Base-by-base conservation (phyloP, 2,888 invertebrate species). In the Apamea epomidion region DNA sequence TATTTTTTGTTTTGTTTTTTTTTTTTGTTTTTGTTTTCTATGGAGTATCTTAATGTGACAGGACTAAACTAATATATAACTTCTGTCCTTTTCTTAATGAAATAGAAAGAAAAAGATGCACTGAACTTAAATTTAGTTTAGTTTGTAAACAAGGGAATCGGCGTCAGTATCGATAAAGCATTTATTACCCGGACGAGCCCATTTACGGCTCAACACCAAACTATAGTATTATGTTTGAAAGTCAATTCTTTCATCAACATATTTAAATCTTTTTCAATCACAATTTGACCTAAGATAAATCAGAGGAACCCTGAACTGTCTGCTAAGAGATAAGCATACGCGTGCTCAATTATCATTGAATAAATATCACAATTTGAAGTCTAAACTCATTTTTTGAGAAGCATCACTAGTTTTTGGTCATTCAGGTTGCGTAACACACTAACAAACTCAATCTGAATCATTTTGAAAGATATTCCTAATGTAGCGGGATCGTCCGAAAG, bases 341-440 rank as follows among this genome's bases (percentile, higher is more conserved):
- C 84, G 84, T 84, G 84, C 85, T 60, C 25, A 0, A 37, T 62
- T 82, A 84, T 82, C 85, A 62, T 2, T 37, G 0, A 25, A 14
- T 78, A 65, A 80, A 80, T 81, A 67, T 64, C 29, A 64, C 71
- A 74, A 1, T 71, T 62, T 62, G 29, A 58, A 2, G 21, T 42
- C 7, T 18, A 12, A 70, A 32, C 21, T 71, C 5, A 29, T 32
- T 45, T 48, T 51, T 64, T 79, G 21, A 54, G 25, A 21, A 29
- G 29, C 7, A 5, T 58, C 45, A 16, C 18, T 45, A 21, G 54
- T 54, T 54, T 54, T 54, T 18, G 48, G 16, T 37, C 37, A 37
- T 5, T 5, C 37, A 37, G 37, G 37, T 37, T 37, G 4, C 37
- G 2, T 37, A 37, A 37, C 0, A 37, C 37, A 45, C 37, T 37